Evolutionary conservation across 2,797 vertebrate species (phyloP), one percentile per base, ranked within the genome.

Genomic region (Macrochelys suwanniensis): DNA sequence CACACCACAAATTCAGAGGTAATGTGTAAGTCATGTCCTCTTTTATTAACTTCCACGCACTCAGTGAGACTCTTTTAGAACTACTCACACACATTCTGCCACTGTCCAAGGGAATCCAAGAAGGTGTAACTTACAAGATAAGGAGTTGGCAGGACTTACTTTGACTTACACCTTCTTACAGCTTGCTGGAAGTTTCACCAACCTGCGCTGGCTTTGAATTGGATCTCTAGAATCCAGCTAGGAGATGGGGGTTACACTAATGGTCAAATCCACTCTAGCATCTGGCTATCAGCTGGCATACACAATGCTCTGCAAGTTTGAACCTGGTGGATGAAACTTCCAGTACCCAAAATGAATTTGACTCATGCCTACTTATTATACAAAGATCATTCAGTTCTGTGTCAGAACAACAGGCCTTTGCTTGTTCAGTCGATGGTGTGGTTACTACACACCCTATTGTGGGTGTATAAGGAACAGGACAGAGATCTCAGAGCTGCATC

Each of bases 191-290:
- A 74, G n/a, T 85, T 92, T 80, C 57, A 87, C 31, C 61, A 85
- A 53, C 57, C 87, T 87, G 45, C 0, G 0, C 85, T 92, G 91
- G 45, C 90, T 87, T 81, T 80, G n/a, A 82, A 28, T 0, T 0
- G 11, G 78, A 45, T 82, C 88, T 59, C 65, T 51, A 13, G 47
- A 56, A 56, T 56, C 80, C 95, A 84, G 80, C 94, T 95, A 95
- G 88, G 89, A 97, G 92, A 76, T 93, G 47, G 92, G 89, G 93
- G 92, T 92, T 95, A 76, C 90, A 91, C 50, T 87, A 96, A 93
- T 68, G 76, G 5, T 80, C 95, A 92, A 90, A 56, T 47, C 76
- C 87, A 76, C 54, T 45, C 51, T 85, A 2, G 0, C 74, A 94
- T 92, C 88, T 88, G 54, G 31, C 51, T 68, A 4, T 49, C 33